Evolutionary conservation across 2,113 vertebrate genomes (phyloP).

Genomic region (Formicarius rufipectus): DNA sequence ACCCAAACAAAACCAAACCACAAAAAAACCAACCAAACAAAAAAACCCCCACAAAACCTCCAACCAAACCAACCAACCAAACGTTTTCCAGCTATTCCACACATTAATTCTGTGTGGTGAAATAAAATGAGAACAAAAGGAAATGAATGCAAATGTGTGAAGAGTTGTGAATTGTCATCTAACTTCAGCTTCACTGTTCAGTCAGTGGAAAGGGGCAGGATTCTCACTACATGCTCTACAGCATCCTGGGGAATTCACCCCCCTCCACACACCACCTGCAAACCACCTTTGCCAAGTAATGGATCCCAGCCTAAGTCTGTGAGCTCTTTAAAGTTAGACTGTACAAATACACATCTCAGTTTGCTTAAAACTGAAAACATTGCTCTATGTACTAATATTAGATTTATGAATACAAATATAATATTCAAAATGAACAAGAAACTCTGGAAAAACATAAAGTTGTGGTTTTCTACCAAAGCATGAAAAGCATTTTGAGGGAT

Average conservation of each 20-base stretch:
- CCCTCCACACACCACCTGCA: background rate
- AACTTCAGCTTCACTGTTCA: background rate
- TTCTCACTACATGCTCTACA: background rate
- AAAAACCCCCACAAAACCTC: too few species aligned
- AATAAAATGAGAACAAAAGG: background rate
- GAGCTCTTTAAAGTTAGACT: background rate
- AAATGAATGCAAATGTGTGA: background rate
- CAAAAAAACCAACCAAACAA: too few species aligned
- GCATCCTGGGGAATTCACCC: background rate
- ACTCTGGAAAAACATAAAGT: conserved; percentile 3
- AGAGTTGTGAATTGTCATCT: background rate
- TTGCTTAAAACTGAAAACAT: background rate
- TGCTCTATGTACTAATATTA: background rate
- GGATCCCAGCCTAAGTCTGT: background rate
- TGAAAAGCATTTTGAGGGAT: conserved; percentile 47
- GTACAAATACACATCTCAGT: background rate
- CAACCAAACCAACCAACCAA: too few species aligned
- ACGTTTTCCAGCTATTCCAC: background rate
- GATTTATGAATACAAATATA: background rate
- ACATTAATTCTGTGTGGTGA: background rate
- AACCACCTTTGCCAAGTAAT: background rate
- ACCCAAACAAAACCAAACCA: too few species aligned
- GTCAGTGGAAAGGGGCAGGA: background rate
- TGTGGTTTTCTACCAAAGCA: conserved; percentile 52
- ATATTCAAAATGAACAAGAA: conserved; percentile 31